A percentile compares a stretch with the other conserved stretches of the same genome.
phyloP scores from a whole-genome alignment of 2,888 invertebrate species.

The Hyppa rectilinea region DNA sequence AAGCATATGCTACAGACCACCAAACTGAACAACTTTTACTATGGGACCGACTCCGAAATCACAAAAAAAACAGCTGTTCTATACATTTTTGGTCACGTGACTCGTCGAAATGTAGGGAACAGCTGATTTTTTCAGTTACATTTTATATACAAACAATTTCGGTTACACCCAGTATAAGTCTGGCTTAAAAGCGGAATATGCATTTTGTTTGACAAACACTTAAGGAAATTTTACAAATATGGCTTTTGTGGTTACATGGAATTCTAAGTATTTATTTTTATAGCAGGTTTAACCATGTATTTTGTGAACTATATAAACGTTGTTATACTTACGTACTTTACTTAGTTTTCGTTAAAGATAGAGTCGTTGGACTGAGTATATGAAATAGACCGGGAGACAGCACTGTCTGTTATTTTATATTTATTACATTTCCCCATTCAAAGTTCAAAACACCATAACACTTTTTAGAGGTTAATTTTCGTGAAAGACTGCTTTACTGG shows the following conservation, averaged over 20 bases:
- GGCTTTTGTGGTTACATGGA: background rate
- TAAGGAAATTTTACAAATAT: slow-evolving; percentile 6
- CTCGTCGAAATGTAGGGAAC: too few relatives aligned
- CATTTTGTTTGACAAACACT: background rate
- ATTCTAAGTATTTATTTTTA: slow-evolving; percentile 14
- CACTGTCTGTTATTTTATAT: too few relatives aligned
- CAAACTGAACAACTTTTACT: too few relatives aligned
- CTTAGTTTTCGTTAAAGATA: too few relatives aligned
- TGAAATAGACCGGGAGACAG: background rate
- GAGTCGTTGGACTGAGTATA: background rate
- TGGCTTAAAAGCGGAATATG: background rate
- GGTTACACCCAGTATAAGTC: too few relatives aligned
- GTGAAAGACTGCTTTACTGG: background rate
- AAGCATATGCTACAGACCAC: too few relatives aligned
- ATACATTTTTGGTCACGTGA: too few relatives aligned
- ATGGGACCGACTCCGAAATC: too few relatives aligned
- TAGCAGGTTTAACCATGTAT: background rate
- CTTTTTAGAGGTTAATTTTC: background rate
- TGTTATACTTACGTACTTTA: background rate
- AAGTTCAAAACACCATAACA: background rate
- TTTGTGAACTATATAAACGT: background rate
- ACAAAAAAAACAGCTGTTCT: too few relatives aligned
- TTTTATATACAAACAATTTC: too few relatives aligned
- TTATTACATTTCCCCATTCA: background rate
- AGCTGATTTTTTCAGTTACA: too few relatives aligned